Base-by-base conservation (phyloP, 2,113 vertebrate species). In the Thalassoma bifasciatum region DNA sequence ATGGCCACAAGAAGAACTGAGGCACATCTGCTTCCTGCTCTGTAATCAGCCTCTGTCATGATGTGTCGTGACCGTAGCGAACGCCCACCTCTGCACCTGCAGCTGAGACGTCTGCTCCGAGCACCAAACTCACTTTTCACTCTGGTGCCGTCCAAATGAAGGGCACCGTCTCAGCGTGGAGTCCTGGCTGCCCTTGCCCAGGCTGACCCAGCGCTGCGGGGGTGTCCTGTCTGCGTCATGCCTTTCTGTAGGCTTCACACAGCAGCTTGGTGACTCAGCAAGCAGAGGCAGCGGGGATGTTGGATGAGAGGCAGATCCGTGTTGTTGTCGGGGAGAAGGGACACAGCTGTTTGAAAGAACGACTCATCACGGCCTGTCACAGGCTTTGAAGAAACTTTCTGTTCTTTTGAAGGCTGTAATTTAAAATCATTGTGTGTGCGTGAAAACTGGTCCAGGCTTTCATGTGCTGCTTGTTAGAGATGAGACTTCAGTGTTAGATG, bases 191-290 rank as follows among this genome's bases (percentile, higher is more conserved):
- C 53, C 72, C 53, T 75, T 22, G 8, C 12, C 49, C 60, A 8
- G 38, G 67, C 73, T 42, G 54, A 68, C 73, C 36, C 66, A 2
- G 72, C 52, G 2, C 81, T 75, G 72, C 30, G 36, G 68, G 74
- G 73, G n/a, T 2, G 79, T 74, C 57, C 67, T 62, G 67, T 58
- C 6, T 88, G 87, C 60, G 71, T 89, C 86, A 86, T 62, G 61
- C 51, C 76, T 67, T 61, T 83, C 71, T 81, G 68, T 7, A 66
- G 83, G 61, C 80, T 56, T 59, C 67, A 44, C 75, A 73, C 73
- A 59, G 47, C 65, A 65, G 80, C 64, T 53, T 4, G 51, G 60
- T 92, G 90, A 92, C 79, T 93, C 91, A 88, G 77, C 82, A 51
- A 54, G 40, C 49, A 9, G 17, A 38, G 80, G 79, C 86, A 59